These are phyloP conservation scores for Tinea pellionella DNA, from an alignment of 2,888 invertebrate genomes.

Conservation along the genomic window DNA sequence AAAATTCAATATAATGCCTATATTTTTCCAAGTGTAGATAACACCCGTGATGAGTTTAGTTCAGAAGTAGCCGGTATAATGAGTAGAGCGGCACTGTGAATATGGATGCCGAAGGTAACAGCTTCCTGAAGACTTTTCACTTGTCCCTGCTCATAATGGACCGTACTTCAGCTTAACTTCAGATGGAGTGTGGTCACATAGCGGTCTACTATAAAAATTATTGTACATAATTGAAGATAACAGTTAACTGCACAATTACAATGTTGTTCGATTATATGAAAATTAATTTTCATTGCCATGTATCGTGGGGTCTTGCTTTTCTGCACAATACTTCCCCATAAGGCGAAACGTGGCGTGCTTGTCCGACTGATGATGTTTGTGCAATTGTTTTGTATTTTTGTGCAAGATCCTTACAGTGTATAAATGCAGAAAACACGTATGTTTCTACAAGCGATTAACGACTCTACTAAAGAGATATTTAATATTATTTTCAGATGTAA, in stretches of 20 bases:
- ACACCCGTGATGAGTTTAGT: too few species aligned
- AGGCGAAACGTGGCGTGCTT: constrained; percentile 39
- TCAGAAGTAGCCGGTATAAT: too few species aligned
- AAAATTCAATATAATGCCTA: too few species aligned
- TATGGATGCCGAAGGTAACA: too few species aligned
- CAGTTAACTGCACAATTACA: neutral
- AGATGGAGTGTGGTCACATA: too few species aligned
- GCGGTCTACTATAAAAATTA: too few species aligned
- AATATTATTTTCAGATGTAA: neutral
- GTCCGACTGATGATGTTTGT: constrained; percentile 38
- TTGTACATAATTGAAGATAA: too few species aligned
- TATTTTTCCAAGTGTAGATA: too few species aligned
- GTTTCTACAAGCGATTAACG: constrained; percentile 15
- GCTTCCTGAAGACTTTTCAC: too few species aligned
- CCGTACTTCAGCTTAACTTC: too few species aligned
- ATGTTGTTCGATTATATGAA: constrained; percentile 11
- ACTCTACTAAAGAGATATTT: constrained; percentile 15
- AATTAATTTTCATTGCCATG: constrained; percentile 30
- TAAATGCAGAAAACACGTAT: neutral
- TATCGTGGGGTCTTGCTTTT: constrained; percentile 25
- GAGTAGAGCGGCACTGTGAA: too few species aligned
- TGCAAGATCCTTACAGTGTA: constrained; percentile 19
- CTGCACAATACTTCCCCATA: constrained; percentile 23
- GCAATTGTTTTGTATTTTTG: constrained; percentile 64
- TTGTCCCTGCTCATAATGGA: too few species aligned